Base-by-base conservation (phyloP, 2,888 invertebrate genomes). In the Drosophila sordidapex region DNA sequence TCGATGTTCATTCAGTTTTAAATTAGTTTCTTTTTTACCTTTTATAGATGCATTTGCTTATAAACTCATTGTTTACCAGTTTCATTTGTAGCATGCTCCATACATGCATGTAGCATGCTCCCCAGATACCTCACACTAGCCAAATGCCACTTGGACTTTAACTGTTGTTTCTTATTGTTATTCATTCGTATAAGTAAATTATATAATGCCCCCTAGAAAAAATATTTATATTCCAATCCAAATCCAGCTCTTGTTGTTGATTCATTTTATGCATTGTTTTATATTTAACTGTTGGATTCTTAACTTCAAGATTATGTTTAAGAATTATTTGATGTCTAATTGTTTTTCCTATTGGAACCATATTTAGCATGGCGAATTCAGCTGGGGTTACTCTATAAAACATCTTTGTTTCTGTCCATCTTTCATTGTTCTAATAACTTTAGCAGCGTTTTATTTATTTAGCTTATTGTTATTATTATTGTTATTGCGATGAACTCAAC, bases 381-480 rank as follows among this genome's bases (percentile, higher is more conserved):
- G 4, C 25, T 25, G 2, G 0, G 15, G 46, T 15, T 25, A 4
- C 21, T 46, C 21, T 2, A 15, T 25, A 25, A 46, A 7, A 15
- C 21, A 4, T 21, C 11, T 46, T 15, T 7, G 4, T 13, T 46
- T 21, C 21, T 46, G 13, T 46, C 21, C 13, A 21, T 46, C 13
- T 13, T 15, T 46, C 25, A 15, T 46, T 40, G 40, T 33, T 7
- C 13, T 31, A 52, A 72, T 56, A 72, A 71, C 38, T 54, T 33
- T 25, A 35, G 4, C 27, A 57, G 67, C 76, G 33, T 53, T 65
- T 60, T 62, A 81, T 87, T 84, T 79, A 54, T 67, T 74, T 76
- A 75, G 70, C 76, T 75, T 84, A 79, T 68, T 68, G 68, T 83
- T 67, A 36, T 57, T 40, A 29, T 70, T 67, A 61, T 70, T 71